A percentile compares a stretch with the other conserved stretches of the same genome.
Evolutionary conservation across 2,797 vertebrate species (phyloP).

Genomic region (Tachyglossus aculeatus): DNA sequence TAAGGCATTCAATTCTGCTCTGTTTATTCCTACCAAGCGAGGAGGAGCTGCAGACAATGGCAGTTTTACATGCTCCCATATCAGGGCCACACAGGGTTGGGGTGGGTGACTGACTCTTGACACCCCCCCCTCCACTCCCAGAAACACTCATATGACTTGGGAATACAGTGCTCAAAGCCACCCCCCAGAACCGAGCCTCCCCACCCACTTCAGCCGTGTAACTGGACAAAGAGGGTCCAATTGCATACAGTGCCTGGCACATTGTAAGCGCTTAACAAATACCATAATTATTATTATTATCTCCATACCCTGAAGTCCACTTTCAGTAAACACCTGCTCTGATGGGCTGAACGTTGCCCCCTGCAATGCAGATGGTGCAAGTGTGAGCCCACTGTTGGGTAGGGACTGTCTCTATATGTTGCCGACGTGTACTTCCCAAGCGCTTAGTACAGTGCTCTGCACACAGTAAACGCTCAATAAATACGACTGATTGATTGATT

Average conservation of each 20-base stretch:
- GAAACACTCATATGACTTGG: not conserved
- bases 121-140: too few relatives aligned
- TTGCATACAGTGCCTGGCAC: not conserved
- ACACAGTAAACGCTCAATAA: too few relatives aligned
- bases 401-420: too few relatives aligned
- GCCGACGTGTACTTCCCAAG: too few relatives aligned
- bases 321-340: not conserved
- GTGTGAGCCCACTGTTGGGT: too few relatives aligned
- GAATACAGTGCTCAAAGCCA: not conserved
- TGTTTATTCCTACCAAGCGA: not conserved
- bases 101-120: too few relatives aligned
- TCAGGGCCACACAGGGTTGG: not conserved
- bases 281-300: not conserved
- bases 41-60: not conserved
- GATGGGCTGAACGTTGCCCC: too few relatives aligned
- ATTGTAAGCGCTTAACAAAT: not conserved
- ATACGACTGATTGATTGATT: too few relatives aligned
- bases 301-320: not conserved
- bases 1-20: not conserved
- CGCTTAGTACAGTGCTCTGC: too few relatives aligned
- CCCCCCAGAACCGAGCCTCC: not conserved
- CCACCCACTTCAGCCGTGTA: not conserved
- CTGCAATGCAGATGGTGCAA: too few relatives aligned
- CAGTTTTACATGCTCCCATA: too few relatives aligned
- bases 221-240: not conserved